Conservation (phyloP, 2,797 vertebrate species). For the Aythya fuligula region DNA sequence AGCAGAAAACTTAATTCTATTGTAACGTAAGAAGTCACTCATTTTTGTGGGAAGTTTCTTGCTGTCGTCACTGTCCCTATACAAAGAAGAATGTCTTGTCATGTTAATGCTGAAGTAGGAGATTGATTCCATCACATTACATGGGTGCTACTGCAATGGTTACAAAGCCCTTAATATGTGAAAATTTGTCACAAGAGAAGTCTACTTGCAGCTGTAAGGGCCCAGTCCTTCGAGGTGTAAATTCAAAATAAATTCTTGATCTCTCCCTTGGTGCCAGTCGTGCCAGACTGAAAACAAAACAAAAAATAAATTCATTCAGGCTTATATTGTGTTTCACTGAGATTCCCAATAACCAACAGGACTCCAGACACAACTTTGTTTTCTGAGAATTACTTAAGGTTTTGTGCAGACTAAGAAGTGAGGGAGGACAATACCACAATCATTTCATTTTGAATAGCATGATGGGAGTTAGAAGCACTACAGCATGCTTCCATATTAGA, state of each 20-base stretch:
- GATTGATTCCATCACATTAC: background rate
- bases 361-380: background rate
- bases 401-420: background rate
- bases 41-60: background rate
- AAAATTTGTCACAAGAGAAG: constrained; percentile 82
- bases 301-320: background rate
- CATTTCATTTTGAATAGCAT: background rate
- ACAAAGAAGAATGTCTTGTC: background rate
- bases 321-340: background rate
- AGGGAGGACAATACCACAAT: background rate
- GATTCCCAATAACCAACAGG: background rate
- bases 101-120: background rate
- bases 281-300: constrained; percentile 67
- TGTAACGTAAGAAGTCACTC: background rate
- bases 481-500: background rate
- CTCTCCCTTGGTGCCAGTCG: constrained; percentile 67
- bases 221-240: constrained; percentile 76
- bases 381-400: background rate
- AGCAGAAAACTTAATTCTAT: constrained; percentile 4
- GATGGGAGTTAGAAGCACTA: background rate
- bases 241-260: constrained; percentile 77
- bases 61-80: background rate
- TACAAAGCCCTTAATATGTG: constrained; percentile 78
- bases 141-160: constrained; percentile 65
- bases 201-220: constrained; percentile 78